Base-by-base conservation (phyloP, 2,113 vertebrate genomes). In the Plectropomus leopardus region DNA sequence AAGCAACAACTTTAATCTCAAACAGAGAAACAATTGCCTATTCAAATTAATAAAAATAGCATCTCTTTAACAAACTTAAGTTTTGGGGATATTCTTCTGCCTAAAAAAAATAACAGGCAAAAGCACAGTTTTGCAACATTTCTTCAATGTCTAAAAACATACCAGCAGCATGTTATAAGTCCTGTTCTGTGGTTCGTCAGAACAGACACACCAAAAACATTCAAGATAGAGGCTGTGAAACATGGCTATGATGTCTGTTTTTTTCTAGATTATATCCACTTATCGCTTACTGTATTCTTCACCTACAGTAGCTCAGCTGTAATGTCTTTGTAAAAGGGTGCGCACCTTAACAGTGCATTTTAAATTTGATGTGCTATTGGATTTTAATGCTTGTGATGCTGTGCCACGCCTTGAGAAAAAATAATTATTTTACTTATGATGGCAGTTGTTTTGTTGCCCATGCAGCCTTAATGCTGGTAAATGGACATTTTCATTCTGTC, bases 261-360 rank as follows among this genome's bases (percentile, higher is more conserved):
- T n/a, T 36, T 59, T 50, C 9, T 63, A 58, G 50, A 80, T 60
- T 40, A 65, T 28, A 54, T 24, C 23, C 47, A 30, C 53, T 81
- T 51, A n/a, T 67, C 11, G 0, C 26, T 67, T 17, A 64, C n/a
- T 64, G 48, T 47, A 7, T 26, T 44, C 45, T 14, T 19, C 6
- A 0, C 44, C 45, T 4, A 53, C 57, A 54, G 48, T 40, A 57
- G 42, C 55, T 50, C 53, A 69, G 28, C 32, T 45, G 55, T 32
- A 7, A 8, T 24, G 21, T 24, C 67, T 64, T 32, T 60, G 11
- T 42, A 23, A 3, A 53, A 28, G 15, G 16, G 15, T 53, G 59
- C 51, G 36, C 44, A 24, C 7, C 24, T 8, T n/a, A 53, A 30
- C 40, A 51, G 24, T 13, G 10, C 32, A 19, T 19, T 51, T 24